These are phyloP conservation scores for Volucella bombylans DNA, from an alignment of 2,888 invertebrate species.

Conservation along the genomic window DNA sequence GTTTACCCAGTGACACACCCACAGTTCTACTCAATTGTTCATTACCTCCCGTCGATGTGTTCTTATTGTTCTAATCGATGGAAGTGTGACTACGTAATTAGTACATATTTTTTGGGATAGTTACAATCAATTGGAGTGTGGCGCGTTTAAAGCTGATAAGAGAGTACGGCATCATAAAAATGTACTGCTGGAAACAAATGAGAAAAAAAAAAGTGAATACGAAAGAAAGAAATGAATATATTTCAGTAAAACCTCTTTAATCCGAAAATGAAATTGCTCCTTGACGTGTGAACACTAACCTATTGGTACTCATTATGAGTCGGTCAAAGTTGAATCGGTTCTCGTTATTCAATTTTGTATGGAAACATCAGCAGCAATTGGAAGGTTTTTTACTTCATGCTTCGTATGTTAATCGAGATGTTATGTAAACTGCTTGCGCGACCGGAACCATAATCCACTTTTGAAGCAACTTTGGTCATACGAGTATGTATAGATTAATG, in stretches of 20 bases:
- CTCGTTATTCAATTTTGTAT: too few relatives aligned
- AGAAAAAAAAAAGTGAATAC: background rate
- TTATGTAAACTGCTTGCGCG: too few relatives aligned
- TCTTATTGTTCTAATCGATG: conserved; percentile 17
- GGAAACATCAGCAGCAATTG: too few relatives aligned
- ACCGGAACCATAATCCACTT: too few relatives aligned
- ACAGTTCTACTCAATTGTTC: background rate
- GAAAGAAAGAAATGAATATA: background rate
- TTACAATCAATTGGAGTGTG: conserved; percentile 7
- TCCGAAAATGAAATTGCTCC: background rate
- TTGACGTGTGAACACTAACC: background rate
- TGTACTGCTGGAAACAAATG: background rate
- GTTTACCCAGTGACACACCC: conserved; percentile 32
- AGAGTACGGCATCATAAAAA: background rate
- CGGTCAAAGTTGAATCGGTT: background rate
- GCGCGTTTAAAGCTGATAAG: background rate
- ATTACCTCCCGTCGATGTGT: background rate
- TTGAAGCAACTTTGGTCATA: too few relatives aligned
- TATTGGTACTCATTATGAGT: background rate
- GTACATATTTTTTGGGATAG: background rate
- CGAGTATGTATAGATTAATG: too few relatives aligned
- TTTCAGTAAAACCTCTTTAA: background rate
- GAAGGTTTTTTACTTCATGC: too few relatives aligned
- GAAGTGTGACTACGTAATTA: conserved; percentile 22
- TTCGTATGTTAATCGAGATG: too few relatives aligned